phyloP scores from a whole-genome alignment of 2,797 vertebrate genomes.

The Lutra lutra region DNA sequence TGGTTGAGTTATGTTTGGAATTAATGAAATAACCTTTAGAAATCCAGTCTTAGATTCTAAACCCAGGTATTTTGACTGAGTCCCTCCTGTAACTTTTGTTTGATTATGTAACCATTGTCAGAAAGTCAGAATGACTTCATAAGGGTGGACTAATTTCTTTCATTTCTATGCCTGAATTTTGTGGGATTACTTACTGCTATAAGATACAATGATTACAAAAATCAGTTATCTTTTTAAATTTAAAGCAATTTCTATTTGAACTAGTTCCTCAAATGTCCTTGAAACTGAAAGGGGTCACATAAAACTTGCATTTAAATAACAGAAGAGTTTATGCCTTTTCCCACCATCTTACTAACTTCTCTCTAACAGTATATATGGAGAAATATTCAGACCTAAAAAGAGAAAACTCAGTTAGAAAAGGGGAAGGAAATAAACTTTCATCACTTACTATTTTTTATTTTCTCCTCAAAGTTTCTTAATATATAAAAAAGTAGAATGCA shows the following conservation, averaged over 20 bases:
- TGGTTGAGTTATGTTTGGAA: neutral
- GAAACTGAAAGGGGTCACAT: neutral
- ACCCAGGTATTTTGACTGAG: neutral
- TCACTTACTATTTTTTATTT: neutral
- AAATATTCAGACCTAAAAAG: neutral
- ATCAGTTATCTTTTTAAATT: neutral
- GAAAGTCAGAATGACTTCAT: neutral
- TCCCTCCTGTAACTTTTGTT: neutral
- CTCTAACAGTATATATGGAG: neutral
- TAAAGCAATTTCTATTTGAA: neutral
- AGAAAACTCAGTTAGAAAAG: neutral
- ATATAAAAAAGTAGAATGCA: neutral
- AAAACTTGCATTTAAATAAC: neutral
- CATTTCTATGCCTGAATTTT: neutral
- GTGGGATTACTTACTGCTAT: neutral
- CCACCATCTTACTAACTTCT: neutral
- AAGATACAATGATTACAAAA: neutral
- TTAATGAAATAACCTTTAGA: constrained; percentile 4
- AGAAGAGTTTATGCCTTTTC: neutral
- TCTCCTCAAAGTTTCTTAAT: neutral
- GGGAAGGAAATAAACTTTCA: neutral
- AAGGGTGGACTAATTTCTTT: neutral
- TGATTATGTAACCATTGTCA: neutral
- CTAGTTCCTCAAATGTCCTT: neutral
- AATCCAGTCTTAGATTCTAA: neutral